Evolutionary conservation across 2,888 invertebrate species (phyloP).

Genomic region (Helobdella robusta): DNA sequence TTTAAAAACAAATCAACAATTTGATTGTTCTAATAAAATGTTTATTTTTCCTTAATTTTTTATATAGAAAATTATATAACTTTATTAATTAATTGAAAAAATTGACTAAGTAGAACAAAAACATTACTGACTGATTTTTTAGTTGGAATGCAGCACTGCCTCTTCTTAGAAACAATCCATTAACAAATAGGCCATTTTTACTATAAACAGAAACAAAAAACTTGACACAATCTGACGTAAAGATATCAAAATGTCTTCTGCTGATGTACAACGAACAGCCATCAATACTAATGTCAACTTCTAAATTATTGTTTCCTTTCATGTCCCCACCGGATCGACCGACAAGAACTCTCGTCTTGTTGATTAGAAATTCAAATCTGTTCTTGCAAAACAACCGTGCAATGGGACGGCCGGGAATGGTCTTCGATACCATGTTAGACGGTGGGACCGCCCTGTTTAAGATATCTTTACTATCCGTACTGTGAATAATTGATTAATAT

Average conservation of each 20-base stretch:
- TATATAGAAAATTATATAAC: not conserved
- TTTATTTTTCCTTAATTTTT: not conserved
- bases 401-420: constrained; percentile 12
- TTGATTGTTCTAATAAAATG: not conserved
- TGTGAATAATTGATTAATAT: too few species aligned
- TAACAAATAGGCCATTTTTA: constrained; percentile 24
- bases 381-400: constrained; percentile 19
- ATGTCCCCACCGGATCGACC: constrained; percentile 22
- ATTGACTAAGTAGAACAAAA: not conserved
- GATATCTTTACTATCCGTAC: constrained; percentile 22
- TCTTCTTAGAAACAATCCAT: constrained; percentile 19
- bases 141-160: constrained; percentile 21
- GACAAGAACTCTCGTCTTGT: constrained; percentile 22
- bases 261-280: constrained; percentile 21
- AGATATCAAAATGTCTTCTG: constrained; percentile 24
- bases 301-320: not conserved
- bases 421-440: constrained; percentile 8
- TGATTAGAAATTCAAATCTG: constrained; percentile 21
- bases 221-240: constrained; percentile 8
- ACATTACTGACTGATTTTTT: constrained; percentile 16
- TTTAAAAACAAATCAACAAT: not conserved
- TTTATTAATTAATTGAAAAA: too few species aligned
- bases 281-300: constrained; percentile 23
- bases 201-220: constrained; percentile 24
- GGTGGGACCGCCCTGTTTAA: constrained; percentile 18